Percentiles rank a stretch among this genome's conserved stretches.
Evolutionary conservation across 2,888 invertebrate species (phyloP).

Genomic region (Euzophera pinguis): DNA sequence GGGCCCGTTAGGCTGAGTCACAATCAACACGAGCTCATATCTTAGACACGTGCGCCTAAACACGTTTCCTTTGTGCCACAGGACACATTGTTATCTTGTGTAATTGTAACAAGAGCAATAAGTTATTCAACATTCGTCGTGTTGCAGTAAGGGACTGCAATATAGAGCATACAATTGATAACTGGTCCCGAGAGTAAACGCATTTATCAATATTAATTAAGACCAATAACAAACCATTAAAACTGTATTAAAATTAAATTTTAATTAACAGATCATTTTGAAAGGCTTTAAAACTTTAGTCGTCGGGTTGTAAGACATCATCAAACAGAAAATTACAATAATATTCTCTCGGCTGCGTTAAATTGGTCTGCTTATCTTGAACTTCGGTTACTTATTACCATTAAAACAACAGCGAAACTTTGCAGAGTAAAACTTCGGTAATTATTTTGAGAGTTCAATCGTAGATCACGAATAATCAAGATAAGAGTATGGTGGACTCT

Average conservation of each 20-base stretch:
- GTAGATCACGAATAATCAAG: not conserved
- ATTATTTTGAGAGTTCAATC: not conserved
- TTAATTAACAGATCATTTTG: not conserved
- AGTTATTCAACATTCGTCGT: slow-evolving; percentile 8
- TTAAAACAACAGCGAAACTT: not conserved
- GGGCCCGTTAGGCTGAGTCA: slow-evolving; percentile 13
- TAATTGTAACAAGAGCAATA: slow-evolving; percentile 9
- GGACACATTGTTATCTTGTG: slow-evolving; percentile 2
- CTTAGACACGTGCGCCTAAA: slow-evolving; percentile 17
- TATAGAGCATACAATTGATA: not conserved
- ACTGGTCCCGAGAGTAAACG: slow-evolving; percentile 1
- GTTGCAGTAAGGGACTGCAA: not conserved
- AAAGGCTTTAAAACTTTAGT: not conserved
- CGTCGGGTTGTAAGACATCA: not conserved
- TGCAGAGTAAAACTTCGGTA: not conserved
- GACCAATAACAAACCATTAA: not conserved
- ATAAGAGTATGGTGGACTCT: too few species aligned
- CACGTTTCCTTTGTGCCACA: slow-evolving; percentile 17
- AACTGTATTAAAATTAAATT: not conserved
- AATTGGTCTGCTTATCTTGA: not conserved
- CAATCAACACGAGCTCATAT: slow-evolving; percentile 6
- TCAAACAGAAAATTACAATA: not conserved
- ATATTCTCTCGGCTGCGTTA: not conserved
- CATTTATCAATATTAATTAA: slow-evolving; percentile 3
- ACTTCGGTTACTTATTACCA: not conserved